Evolutionary conservation across 2,888 invertebrate genomes (phyloP), one percentile per base, ranked within the genome.

Genomic region (Pinctada fucata): DNA sequence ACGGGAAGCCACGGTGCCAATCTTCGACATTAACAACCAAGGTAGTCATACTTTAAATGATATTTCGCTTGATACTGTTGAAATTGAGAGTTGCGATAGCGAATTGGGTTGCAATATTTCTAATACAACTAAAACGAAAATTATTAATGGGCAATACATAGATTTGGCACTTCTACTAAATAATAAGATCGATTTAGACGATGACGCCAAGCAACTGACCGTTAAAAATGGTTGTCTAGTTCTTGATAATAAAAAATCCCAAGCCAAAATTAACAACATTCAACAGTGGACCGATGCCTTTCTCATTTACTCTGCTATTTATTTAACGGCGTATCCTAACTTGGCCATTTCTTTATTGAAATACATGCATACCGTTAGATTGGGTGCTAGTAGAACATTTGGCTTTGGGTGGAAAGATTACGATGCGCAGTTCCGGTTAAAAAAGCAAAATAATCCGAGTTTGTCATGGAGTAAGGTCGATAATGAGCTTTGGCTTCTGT

Each of bases 341-440:
- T 13, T 10, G 45, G 6, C n/a, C 45, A 16, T 45, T n/a, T 13
- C n/a, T 16, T 8, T 78, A 10, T 72, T 73, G 3, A 78, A 78
- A 69, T 78, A 73, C 47, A 73, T 78, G 50, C 73, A 69, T 49
- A 50, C 48, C 2, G 48, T 73, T 52, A 67, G 69, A n/a, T 45
- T 78, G 13, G 73, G 69, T 31, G 73, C 69, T 10, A 68, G 69
- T 31, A 58, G 68, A 50, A 31, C 50, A 31, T 13, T 45, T 16
- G 66, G 47, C 3, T 10, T 66, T 10, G 52, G 72, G 2, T 73
- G 48, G 78, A 68, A 50, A 31, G 2, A 63, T 6, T 78, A 73
- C 64, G 73, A 73, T 73, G 47, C 52, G 10, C 68, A 73, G 50
- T 68, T 78, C 31, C 72, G 73, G 2, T 31, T 78, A 45, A 78